These are phyloP conservation scores for Osmerus mordax DNA, from an alignment of 2,113 vertebrate genomes.

Conservation along the genomic window DNA sequence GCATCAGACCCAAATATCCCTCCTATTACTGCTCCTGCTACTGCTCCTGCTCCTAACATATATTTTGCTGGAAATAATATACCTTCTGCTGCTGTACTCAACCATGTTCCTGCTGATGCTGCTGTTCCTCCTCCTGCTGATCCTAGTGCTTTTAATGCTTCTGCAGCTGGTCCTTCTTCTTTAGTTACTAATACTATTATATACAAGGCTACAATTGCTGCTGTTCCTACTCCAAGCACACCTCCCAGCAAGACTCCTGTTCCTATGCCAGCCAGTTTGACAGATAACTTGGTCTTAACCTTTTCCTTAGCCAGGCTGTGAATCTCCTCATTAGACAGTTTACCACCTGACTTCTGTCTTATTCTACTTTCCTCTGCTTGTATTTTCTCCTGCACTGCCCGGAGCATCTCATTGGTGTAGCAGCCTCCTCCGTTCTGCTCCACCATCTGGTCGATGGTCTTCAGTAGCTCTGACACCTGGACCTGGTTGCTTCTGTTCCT, in stretches of 20 bases:
- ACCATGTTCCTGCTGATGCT: too few relatives aligned
- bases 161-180: too few relatives aligned
- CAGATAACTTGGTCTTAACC: neutral
- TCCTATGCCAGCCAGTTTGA: neutral
- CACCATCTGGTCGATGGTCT: slow-evolving; percentile 24
- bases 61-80: too few relatives aligned
- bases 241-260: neutral
- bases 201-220: too few relatives aligned
- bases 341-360: neutral
- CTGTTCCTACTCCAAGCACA: neutral
- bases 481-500: neutral
- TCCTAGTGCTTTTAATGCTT: too few relatives aligned
- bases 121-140: too few relatives aligned
- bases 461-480: slow-evolving; percentile 9
- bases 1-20: neutral
- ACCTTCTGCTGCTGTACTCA: too few relatives aligned
- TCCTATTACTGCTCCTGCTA: accelerated
- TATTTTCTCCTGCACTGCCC: neutral
- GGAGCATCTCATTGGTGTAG: slow-evolving; percentile 18
- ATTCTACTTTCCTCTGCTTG: neutral
- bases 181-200: too few relatives aligned
- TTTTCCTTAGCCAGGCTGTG: neutral
- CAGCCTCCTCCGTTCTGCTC: slow-evolving; percentile 7
- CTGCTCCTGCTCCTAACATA: too few relatives aligned
- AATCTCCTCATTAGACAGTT: neutral